Evolutionary conservation across 2,797 vertebrate species (phyloP).

Genomic region (Synaphobranchus kaupii): DNA sequence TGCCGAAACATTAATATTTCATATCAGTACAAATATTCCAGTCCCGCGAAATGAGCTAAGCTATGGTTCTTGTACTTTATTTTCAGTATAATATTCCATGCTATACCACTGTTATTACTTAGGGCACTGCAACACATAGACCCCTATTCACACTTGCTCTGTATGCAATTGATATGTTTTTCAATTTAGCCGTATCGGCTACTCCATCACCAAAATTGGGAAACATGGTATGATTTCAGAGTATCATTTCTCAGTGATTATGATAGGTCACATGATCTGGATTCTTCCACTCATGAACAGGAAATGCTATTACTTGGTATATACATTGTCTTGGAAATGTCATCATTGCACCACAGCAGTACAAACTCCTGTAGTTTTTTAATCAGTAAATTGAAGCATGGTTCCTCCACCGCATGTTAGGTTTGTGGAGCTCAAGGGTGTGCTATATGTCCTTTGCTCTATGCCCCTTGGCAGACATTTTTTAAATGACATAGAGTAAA

Average conservation of each 20-base stretch:
- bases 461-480: background rate
- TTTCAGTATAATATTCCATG: background rate
- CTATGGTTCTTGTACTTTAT: background rate
- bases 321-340: background rate
- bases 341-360: background rate
- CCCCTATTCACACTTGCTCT: background rate
- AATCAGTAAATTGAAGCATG: background rate
- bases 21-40: background rate
- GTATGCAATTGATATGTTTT: background rate
- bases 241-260: background rate
- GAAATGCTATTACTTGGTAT: background rate
- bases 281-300: background rate
- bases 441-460: background rate
- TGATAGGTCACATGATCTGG: background rate
- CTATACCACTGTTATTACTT: background rate
- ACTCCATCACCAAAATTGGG: background rate
- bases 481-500: conserved; percentile 4
- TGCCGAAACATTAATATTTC: background rate
- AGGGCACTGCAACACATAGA: background rate
- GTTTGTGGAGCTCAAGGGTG: background rate
- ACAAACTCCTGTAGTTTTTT: background rate
- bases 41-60: background rate
- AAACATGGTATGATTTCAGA: background rate
- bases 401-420: background rate
- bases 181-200: background rate